Percentiles rank a stretch among this genome's conserved stretches.
phyloP scores from a whole-genome alignment of 37 sponge, comb jelly and placozoan genomes.

The Cliona cf. orientalis region DNA sequence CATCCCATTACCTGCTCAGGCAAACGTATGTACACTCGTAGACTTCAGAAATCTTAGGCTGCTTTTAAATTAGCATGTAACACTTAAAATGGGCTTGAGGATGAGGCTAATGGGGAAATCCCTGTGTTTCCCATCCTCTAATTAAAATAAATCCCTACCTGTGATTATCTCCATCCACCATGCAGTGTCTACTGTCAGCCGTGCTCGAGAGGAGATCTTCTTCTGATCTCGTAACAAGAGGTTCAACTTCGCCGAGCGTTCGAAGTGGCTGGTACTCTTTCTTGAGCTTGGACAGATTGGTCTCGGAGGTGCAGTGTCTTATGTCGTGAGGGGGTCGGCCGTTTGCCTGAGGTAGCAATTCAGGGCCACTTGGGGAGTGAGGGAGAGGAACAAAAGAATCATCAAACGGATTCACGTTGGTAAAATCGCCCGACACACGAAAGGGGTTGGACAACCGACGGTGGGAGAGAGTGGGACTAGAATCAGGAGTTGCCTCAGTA shows the following conservation, averaged over 20 bases:
- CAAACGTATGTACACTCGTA: too few relatives aligned
- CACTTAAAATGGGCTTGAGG: too few relatives aligned
- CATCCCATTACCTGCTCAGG: too few relatives aligned
- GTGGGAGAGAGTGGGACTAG: neutral
- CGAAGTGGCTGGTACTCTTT: neutral
- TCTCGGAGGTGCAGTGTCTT: conserved; percentile 43
- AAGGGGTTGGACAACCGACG: neutral
- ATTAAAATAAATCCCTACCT: too few relatives aligned
- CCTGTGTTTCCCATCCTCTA: too few relatives aligned
- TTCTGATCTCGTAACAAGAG: conserved; percentile 15
- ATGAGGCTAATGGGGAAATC: too few relatives aligned
- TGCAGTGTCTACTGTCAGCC: neutral
- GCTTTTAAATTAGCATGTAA: too few relatives aligned
- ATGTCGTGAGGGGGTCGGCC: neutral
- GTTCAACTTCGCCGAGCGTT: neutral
- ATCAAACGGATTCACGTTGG: neutral
- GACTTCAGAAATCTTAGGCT: too few relatives aligned
- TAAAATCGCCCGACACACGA: neutral
- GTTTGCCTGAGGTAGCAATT: too few relatives aligned
- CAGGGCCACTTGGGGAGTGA: too few relatives aligned
- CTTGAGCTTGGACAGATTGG: conserved; percentile 24
- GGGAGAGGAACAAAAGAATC: neutral
- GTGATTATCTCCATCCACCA: neutral
- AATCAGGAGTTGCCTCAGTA: neutral
- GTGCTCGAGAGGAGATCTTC: conserved; percentile 15